Conservation (phyloP, 37 sponge, comb jelly and placozoan species). For the Hormiphora californensis region DNA sequence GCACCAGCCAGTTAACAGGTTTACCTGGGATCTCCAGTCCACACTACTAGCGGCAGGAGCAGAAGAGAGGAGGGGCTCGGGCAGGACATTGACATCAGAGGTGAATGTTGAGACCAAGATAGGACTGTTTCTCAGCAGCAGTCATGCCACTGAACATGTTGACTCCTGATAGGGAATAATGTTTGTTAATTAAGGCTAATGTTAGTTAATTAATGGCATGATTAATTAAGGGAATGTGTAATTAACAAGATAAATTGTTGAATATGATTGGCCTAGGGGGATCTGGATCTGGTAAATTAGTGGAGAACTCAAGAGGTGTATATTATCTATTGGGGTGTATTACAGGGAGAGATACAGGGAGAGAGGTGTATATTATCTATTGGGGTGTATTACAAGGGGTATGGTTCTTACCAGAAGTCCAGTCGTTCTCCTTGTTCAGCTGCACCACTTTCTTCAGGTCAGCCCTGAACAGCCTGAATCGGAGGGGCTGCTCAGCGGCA, state of each 20-base stretch:
- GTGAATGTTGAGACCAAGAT: neutral
- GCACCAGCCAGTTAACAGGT: too few relatives aligned
- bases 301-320: too few relatives aligned
- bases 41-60: neutral
- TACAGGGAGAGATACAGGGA: too few relatives aligned
- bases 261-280: too few relatives aligned
- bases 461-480: neutral
- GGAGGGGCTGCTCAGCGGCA: neutral
- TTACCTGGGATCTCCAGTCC: conserved; percentile 11
- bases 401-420: neutral
- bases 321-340: too few relatives aligned
- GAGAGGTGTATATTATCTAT: too few relatives aligned
- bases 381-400: too few relatives aligned
- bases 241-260: too few relatives aligned
- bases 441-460: neutral
- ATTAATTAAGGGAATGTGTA: too few relatives aligned
- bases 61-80: neutral
- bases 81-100: neutral
- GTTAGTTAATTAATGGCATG: too few relatives aligned
- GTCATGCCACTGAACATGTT: conserved; percentile 10
- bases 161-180: neutral
- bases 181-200: too few relatives aligned
- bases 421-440: conserved; percentile 15
- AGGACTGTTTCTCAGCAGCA: neutral
- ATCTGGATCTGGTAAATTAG: too few relatives aligned